Evolutionary conservation across 2,113 vertebrate genomes (phyloP).

Genomic region (Prochilodus magdalenae): DNA sequence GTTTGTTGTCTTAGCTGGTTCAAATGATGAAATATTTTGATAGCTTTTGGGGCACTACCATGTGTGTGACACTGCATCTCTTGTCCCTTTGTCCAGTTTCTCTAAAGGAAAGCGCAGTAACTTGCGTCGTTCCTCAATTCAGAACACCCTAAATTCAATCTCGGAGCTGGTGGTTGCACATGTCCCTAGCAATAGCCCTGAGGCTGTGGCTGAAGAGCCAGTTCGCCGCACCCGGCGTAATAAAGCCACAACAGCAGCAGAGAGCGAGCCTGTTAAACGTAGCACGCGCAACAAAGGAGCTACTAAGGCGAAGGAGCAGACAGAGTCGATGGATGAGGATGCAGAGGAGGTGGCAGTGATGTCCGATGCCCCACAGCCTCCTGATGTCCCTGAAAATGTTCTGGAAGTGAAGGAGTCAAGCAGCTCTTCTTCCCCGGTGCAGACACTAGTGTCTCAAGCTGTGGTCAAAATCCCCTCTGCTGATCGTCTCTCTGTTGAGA

Average conservation of each 20-base stretch:
- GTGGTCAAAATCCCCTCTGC: constrained; percentile 60
- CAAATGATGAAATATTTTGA: too few relatives aligned
- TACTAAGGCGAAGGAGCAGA: constrained; percentile 19
- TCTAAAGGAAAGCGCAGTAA: constrained; percentile 79
- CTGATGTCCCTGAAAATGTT: neutral
- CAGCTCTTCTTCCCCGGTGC: constrained; percentile 18
- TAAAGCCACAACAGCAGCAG: constrained; percentile 57
- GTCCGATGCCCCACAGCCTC: neutral
- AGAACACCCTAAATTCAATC: constrained; percentile 64
- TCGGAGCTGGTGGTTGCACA: constrained; percentile 58
- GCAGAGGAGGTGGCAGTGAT: neutral
- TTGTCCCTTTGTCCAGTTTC: constrained; percentile 59
- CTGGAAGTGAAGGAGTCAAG: neutral
- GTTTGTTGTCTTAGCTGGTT: too few relatives aligned
- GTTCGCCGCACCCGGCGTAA: constrained; percentile 73
- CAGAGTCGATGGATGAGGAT: constrained; percentile 5
- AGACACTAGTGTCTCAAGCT: constrained; percentile 33
- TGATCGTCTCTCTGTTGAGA: constrained; percentile 69
- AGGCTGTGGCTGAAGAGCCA: constrained; percentile 44
- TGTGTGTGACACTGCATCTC: neutral
- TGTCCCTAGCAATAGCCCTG: constrained; percentile 35
- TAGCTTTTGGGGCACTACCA: too few relatives aligned
- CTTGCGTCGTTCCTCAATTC: constrained; percentile 72
- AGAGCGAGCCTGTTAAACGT: constrained; percentile 25
- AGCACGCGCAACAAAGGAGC: constrained; percentile 35